Evolutionary conservation across 1,140 invertebrate species (phyloP).

Genomic region (Nebria ingens): DNA sequence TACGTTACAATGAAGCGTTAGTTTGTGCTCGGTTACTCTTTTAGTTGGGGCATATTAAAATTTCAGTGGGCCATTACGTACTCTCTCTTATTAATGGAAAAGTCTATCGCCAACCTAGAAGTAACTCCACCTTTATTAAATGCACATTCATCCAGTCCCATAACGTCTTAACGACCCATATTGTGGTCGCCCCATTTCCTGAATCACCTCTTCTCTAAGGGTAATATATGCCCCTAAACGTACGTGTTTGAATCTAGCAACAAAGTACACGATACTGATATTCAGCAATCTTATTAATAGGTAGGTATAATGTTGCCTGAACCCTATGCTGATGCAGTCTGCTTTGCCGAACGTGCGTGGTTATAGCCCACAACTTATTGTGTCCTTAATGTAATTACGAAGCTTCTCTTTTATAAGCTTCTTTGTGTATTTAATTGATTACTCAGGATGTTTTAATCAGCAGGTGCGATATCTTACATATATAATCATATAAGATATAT

Average conservation of each 20-base stretch:
- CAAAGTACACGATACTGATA: background rate
- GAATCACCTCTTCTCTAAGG: background rate
- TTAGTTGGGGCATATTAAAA: too few relatives aligned
- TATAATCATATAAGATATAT: too few relatives aligned
- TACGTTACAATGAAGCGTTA: too few relatives aligned
- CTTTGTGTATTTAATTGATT: background rate
- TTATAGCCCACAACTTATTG: background rate
- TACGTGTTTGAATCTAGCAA: background rate
- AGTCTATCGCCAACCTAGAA: background rate
- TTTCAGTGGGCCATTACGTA: background rate
- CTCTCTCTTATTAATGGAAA: background rate
- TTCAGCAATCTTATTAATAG: background rate
- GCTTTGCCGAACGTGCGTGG: background rate
- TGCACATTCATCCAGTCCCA: background rate
- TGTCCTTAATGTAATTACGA: background rate
- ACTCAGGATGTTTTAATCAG: too few relatives aligned
- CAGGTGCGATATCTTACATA: too few relatives aligned
- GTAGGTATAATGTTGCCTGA: background rate
- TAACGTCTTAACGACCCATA: background rate
- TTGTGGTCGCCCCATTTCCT: background rate
- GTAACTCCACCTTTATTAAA: background rate
- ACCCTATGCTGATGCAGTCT: background rate
- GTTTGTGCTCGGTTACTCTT: too few relatives aligned
- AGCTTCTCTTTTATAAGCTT: background rate
- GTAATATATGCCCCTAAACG: too few relatives aligned